Evolutionary conservation across 2,113 vertebrate species (phyloP).

Genomic region (Chaetops frenatus): DNA sequence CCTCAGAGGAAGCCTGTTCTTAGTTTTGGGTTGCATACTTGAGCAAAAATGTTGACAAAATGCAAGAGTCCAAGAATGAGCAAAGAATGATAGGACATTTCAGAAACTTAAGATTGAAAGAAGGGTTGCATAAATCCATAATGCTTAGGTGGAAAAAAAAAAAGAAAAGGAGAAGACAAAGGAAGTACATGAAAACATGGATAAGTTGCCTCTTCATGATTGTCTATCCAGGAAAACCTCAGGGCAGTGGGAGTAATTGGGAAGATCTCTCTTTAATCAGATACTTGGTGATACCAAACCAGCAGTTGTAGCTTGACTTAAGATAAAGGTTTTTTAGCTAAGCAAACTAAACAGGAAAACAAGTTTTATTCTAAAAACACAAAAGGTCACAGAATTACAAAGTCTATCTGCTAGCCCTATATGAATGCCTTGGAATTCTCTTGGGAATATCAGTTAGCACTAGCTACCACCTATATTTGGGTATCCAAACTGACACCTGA

Average conservation of each 20-base stretch:
- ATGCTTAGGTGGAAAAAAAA: neutral
- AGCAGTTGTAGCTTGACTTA: neutral
- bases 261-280: neutral
- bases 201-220: neutral
- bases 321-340: neutral
- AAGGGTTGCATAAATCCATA: neutral
- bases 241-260: neutral
- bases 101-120: neutral
- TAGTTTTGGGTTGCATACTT: neutral
- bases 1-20: neutral
- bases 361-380: neutral
- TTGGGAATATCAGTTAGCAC: neutral
- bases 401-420: neutral
- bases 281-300: neutral
- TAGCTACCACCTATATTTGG: neutral
- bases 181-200: neutral
- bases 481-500: neutral
- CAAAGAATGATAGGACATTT: neutral
- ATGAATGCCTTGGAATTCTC: neutral
- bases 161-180: neutral
- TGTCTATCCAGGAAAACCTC: neutral
- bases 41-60: neutral
- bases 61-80: neutral
- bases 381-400: neutral
- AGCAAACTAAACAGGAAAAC: neutral